Evolutionary conservation across 1,140 invertebrate genomes (phyloP).

Genomic region (Holotrichia oblita): DNA sequence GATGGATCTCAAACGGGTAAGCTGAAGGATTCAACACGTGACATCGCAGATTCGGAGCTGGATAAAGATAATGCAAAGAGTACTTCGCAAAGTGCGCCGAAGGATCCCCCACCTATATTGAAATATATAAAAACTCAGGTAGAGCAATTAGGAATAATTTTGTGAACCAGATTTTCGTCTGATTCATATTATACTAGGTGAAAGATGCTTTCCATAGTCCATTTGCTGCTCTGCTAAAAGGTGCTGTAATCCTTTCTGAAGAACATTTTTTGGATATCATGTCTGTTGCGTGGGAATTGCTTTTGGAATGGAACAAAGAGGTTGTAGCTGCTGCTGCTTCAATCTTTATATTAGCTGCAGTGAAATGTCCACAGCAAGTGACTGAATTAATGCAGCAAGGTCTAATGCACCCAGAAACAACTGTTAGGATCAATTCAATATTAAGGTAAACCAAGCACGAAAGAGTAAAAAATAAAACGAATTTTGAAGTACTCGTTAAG

Average conservation of each 20-base stretch:
- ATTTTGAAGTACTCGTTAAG: background rate
- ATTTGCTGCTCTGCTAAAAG: slow-evolving; percentile 89
- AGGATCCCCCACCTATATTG: slow-evolving; percentile 77
- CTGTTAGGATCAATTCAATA: slow-evolving; percentile 80
- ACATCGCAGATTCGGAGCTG: slow-evolving; percentile 59
- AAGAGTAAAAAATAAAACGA: slow-evolving; percentile 51
- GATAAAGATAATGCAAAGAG: slow-evolving; percentile 52
- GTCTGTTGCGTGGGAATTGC: slow-evolving; percentile 92
- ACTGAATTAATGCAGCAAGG: slow-evolving; percentile 88
- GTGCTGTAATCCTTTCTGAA: slow-evolving; percentile 87
- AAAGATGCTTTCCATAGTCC: slow-evolving; percentile 91
- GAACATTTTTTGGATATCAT: slow-evolving; percentile 89
- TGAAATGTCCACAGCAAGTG: slow-evolving; percentile 88
- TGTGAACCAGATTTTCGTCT: too few relatives aligned
- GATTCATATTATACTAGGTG: slow-evolving; percentile 63
- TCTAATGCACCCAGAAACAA: slow-evolving; percentile 83
- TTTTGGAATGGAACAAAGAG: slow-evolving; percentile 73
- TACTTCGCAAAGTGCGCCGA: slow-evolving; percentile 64
- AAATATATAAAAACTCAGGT: slow-evolving; percentile 90
- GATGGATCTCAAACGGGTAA: slow-evolving; percentile 64
- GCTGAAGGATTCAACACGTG: slow-evolving; percentile 61
- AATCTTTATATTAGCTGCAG: slow-evolving; percentile 90
- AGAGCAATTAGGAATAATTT: slow-evolving; percentile 37
- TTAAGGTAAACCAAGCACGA: slow-evolving; percentile 68
- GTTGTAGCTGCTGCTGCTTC: slow-evolving; percentile 84